Percentiles rank a stretch among this genome's conserved stretches.
These are phyloP conservation scores for Ectropis crepuscularia DNA, from an alignment of 2,888 invertebrate genomes.

Conservation along the genomic window DNA sequence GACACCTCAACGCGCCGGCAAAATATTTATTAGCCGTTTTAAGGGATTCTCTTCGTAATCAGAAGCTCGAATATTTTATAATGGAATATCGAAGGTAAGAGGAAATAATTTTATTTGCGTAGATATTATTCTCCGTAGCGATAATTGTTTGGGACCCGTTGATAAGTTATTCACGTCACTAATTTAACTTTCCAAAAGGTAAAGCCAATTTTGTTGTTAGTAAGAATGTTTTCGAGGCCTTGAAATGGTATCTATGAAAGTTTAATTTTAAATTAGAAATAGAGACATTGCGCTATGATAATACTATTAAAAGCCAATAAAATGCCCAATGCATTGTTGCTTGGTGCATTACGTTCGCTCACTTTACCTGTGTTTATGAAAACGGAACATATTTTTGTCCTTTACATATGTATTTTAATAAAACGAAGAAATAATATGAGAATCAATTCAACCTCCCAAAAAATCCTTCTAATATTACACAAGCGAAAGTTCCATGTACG, in stretches of 20 bases:
- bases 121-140: conserved; percentile 8
- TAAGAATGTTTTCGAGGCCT: conserved; percentile 8
- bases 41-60: conserved; percentile 34
- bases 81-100: conserved; percentile 23
- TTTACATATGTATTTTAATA: no score
- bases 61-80: conserved; percentile 29
- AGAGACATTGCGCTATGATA: no score
- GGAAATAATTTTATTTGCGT: conserved; percentile 19
- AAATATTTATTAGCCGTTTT: conserved; percentile 45
- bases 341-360: no score
- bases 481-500: no score
- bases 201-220: conserved; percentile 16
- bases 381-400: no score
- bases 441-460: no score
- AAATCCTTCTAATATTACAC: no score
- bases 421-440: no score
- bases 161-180: conserved; percentile 27
- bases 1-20: conserved; percentile 39
- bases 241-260: neutral
- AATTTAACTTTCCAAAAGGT: conserved; percentile 10
- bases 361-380: no score
- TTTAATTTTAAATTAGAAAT: no score
- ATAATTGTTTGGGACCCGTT: conserved; percentile 28
- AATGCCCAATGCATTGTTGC: no score
- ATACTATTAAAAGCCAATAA: no score